Evolutionary conservation across 2,888 invertebrate species (phyloP).

Genomic region (Abrostola triplasia): DNA sequence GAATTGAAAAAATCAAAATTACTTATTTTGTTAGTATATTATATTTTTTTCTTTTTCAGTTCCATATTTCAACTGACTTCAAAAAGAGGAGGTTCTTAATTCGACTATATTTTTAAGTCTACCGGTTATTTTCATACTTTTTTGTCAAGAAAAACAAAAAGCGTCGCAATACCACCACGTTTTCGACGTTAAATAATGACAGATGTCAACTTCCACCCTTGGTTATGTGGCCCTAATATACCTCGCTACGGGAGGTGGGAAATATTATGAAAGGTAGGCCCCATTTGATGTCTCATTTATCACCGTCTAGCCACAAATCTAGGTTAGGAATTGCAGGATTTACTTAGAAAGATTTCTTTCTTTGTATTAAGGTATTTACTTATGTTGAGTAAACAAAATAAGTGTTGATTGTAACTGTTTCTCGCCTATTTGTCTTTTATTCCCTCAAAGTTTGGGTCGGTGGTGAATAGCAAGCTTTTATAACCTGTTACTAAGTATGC

Average conservation of each 20-base stretch:
- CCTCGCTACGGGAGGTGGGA: slow-evolving; percentile 12
- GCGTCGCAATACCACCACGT: slow-evolving; percentile 7
- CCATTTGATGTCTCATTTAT: slow-evolving; percentile 43
- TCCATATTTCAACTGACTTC: no score
- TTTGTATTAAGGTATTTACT: neutral
- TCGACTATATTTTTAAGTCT: no score
- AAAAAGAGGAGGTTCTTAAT: no score
- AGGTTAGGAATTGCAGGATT: neutral
- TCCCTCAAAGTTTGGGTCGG: neutral
- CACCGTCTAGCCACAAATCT: slow-evolving; percentile 38
- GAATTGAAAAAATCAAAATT: no score
- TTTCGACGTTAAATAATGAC: slow-evolving; percentile 42
- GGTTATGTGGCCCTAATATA: slow-evolving; percentile 12
- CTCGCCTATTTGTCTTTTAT: neutral
- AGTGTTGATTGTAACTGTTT: neutral
- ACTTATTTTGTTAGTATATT: no score
- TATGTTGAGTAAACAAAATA: neutral
- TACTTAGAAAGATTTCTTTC: slow-evolving; percentile 1
- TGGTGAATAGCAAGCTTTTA: neutral
- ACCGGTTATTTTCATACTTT: neutral
- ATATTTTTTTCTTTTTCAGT: no score
- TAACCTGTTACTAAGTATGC: no score
- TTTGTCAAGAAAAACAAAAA: neutral
- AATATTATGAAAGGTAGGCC: slow-evolving; percentile 31
- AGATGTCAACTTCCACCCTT: slow-evolving; percentile 39